phyloP scores from a whole-genome alignment of 1,140 invertebrate species.

The Sarcophaga bullata region DNA sequence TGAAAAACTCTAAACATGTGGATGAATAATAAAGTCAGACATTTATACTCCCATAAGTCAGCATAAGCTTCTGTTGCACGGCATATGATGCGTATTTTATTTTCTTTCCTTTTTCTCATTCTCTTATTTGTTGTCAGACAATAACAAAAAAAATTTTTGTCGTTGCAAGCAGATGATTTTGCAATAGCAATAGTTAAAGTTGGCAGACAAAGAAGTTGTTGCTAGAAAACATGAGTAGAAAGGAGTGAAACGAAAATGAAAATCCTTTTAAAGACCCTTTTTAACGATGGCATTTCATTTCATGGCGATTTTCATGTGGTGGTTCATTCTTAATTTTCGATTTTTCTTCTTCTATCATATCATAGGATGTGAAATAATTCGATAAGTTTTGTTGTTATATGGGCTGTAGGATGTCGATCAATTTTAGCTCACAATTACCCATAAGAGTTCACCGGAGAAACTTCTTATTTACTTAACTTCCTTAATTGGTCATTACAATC shows the following conservation, averaged over 20 bases:
- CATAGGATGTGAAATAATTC: too few relatives aligned
- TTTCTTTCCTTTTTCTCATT: too few relatives aligned
- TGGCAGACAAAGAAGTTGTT: slow-evolving; percentile 2
- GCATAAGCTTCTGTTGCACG: not conserved
- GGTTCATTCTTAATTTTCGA: not conserved
- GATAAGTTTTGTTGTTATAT: too few relatives aligned
- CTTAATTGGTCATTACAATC: too few relatives aligned
- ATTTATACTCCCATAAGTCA: slow-evolving; percentile 6
- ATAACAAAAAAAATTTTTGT: too few relatives aligned
- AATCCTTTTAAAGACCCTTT: slow-evolving; percentile 28
- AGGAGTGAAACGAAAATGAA: slow-evolving; percentile 11
- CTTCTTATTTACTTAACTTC: too few relatives aligned
- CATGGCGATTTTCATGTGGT: slow-evolving; percentile 11
- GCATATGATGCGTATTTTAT: not conserved
- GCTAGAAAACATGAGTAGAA: not conserved
- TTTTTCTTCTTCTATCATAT: too few relatives aligned
- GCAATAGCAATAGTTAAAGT: not conserved
- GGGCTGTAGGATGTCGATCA: too few relatives aligned
- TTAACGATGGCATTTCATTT: slow-evolving; percentile 15
- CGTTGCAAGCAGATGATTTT: not conserved
- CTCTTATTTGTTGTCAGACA: too few relatives aligned
- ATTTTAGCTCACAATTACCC: too few relatives aligned
- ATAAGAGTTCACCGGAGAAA: too few relatives aligned
- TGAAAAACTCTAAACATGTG: not conserved
- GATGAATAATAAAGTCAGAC: slow-evolving; percentile 18